Percentiles rank a stretch among this genome's conserved stretches.
These are phyloP conservation scores for Propithecus deckenii DNA, from an alignment of 2,797 vertebrate species.

Conservation along the genomic window DNA sequence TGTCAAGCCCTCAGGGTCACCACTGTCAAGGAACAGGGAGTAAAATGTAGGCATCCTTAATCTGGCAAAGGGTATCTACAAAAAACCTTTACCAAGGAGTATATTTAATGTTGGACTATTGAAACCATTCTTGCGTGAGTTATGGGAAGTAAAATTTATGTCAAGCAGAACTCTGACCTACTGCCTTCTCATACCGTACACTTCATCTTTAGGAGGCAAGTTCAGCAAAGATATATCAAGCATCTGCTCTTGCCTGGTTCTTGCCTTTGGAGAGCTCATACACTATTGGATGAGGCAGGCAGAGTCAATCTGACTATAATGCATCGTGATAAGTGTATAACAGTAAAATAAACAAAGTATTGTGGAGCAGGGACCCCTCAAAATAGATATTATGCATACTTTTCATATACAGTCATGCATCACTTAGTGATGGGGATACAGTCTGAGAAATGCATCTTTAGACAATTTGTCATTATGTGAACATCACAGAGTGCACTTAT, in stretches of 20 bases:
- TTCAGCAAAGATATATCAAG: not conserved
- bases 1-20: not conserved
- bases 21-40: not conserved
- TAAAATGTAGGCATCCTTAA: not conserved
- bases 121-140: not conserved
- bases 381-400: not conserved
- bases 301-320: not conserved
- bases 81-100: not conserved
- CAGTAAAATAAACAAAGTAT: not conserved
- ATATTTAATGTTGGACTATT: not conserved
- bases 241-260: not conserved
- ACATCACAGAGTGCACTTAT: not conserved
- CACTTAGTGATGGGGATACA: not conserved
- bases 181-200: not conserved
- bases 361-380: not conserved
- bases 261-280: not conserved
- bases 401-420: not conserved
- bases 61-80: not conserved
- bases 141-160: conserved; percentile 26
- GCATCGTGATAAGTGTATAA: not conserved
- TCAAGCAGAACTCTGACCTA: not conserved
- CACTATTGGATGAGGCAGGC: not conserved
- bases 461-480: not conserved
- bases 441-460: not conserved
- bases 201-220: not conserved